Percentiles rank a stretch among this genome's conserved stretches.
Conservation (phyloP, 2,888 invertebrate species). For the Plutella xylostella region DNA sequence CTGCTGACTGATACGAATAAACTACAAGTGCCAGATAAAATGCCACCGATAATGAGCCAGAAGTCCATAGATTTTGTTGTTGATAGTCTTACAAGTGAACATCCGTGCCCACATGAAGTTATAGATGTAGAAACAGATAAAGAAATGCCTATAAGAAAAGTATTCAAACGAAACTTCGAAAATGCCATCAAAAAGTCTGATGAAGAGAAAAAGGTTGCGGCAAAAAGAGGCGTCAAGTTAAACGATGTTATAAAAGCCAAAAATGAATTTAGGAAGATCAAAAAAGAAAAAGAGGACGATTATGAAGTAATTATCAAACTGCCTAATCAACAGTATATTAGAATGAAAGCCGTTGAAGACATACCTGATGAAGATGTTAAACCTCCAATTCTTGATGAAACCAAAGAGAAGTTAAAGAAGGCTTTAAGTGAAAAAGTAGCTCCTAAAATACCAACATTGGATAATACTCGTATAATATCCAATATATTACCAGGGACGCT, state of each 20-base stretch:
- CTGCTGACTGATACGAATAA: conserved; percentile 24
- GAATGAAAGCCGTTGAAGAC: conserved; percentile 43
- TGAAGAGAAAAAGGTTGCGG: background rate
- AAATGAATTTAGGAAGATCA: background rate
- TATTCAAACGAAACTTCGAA: conserved; percentile 12
- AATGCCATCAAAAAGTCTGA: conserved; percentile 4
- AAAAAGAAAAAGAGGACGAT: conserved; percentile 22
- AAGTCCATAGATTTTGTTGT: conserved; percentile 57
- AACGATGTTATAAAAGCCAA: background rate
- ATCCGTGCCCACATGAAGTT: conserved; percentile 18
- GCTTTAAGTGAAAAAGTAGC: conserved; percentile 34
- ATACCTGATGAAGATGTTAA: conserved; percentile 14
- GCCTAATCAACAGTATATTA: conserved; percentile 46
- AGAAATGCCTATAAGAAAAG: conserved; percentile 15
- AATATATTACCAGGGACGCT: conserved; percentile 27
- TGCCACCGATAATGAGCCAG: conserved; percentile 57
- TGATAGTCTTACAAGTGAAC: conserved; percentile 45
- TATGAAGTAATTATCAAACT: conserved; percentile 53
- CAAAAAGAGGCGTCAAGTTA: conserved; percentile 16
- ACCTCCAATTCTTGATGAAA: conserved; percentile 23
- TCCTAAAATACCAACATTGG: conserved; percentile 1
- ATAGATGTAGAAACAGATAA: conserved; percentile 15
- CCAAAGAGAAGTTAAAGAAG: conserved; percentile 41
- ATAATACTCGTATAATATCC: background rate
- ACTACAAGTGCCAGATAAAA: conserved; percentile 25